These are phyloP conservation scores for Polypedilum vanderplanki DNA, from an alignment of 1,140 invertebrate genomes.

Conservation along the genomic window DNA sequence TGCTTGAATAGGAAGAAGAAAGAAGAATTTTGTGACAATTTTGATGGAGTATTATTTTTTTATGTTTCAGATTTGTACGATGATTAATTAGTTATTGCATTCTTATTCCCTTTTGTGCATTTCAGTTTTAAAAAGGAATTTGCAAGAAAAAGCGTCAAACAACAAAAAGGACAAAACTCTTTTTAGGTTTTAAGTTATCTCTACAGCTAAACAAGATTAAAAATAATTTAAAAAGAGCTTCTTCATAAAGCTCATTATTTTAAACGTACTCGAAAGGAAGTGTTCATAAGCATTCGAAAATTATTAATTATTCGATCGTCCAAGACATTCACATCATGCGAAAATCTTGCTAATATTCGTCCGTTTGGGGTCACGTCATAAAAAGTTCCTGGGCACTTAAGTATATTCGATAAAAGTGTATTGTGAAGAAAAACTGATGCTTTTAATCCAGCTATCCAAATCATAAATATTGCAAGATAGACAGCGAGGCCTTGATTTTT, in stretches of 20 bases:
- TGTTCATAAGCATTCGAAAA: neutral
- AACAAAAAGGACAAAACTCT: too few relatives aligned
- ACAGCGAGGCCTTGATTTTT: neutral
- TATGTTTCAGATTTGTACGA: neutral
- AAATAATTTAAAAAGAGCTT: too few relatives aligned
- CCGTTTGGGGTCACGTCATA: constrained; percentile 69
- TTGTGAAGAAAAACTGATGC: constrained; percentile 45
- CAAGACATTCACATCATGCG: constrained; percentile 63
- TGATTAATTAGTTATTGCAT: neutral
- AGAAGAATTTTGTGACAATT: neutral
- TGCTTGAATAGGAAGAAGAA: constrained; percentile 46
- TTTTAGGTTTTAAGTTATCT: too few relatives aligned
- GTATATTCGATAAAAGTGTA: constrained; percentile 52
- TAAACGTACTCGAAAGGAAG: neutral
- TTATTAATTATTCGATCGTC: constrained; percentile 45
- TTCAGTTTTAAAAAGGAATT: too few relatives aligned
- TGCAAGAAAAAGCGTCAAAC: too few relatives aligned
- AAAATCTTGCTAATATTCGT: constrained; percentile 64
- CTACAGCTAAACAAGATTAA: too few relatives aligned
- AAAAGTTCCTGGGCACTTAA: constrained; percentile 62
- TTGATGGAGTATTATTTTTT: neutral
- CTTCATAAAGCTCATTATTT: too few relatives aligned
- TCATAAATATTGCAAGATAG: neutral
- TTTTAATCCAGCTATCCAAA: constrained; percentile 9
- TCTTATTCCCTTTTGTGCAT: too few relatives aligned